Conservation (phyloP, 1,140 invertebrate genomes). For the Dendrolimus kikuchii region DNA sequence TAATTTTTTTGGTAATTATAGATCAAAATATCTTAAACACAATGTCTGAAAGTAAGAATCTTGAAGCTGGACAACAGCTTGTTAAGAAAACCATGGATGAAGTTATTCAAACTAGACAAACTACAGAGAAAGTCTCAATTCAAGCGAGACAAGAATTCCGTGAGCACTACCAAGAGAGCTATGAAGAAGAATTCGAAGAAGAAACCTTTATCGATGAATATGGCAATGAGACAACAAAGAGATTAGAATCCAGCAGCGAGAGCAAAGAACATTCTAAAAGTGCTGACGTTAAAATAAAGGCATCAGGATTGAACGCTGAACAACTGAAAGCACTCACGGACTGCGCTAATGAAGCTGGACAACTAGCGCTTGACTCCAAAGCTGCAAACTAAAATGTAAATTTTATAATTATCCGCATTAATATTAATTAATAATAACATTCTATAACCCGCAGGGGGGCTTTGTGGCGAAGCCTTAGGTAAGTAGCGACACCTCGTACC, state of each 20-base stretch:
- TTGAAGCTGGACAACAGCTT: constrained; percentile 56
- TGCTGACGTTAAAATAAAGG: constrained; percentile 67
- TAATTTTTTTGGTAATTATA: constrained; percentile 16
- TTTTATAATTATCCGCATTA: neutral
- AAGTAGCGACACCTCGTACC: too few species aligned
- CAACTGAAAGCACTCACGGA: constrained; percentile 68
- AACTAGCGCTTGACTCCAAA: constrained; percentile 63
- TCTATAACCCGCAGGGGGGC: too few species aligned
- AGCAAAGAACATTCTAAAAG: constrained; percentile 66
- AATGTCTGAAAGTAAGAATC: constrained; percentile 60
- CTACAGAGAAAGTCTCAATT: constrained; percentile 55
- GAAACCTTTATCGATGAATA: constrained; percentile 64
- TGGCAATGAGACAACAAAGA: constrained; percentile 62
- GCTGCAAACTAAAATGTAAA: constrained; percentile 60
- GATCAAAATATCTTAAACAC: constrained; percentile 18
- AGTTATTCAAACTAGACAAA: constrained; percentile 54
- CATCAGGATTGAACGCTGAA: constrained; percentile 58
- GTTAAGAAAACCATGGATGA: constrained; percentile 68
- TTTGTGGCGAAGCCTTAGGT: too few species aligned
- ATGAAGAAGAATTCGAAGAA: constrained; percentile 68
- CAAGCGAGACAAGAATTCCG: constrained; percentile 68
- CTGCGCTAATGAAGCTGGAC: constrained; percentile 63
- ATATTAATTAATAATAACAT: neutral
- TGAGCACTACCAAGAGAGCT: constrained; percentile 59
- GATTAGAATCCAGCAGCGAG: constrained; percentile 61